Evolutionary conservation across 1,140 invertebrate species (phyloP).

Genomic region (Stegodyphus mimosarum): DNA sequence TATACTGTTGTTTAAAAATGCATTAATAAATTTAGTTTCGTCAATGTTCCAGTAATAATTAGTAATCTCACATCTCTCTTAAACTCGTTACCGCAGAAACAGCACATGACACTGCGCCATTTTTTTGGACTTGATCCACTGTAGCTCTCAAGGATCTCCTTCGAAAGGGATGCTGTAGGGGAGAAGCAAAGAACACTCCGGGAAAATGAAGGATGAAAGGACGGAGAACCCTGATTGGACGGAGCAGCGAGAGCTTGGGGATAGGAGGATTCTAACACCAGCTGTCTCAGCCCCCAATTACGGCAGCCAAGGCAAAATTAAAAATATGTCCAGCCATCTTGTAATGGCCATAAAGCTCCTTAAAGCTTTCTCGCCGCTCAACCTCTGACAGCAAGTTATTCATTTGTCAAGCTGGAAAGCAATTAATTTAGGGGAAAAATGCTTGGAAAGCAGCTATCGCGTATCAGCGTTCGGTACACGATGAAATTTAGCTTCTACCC

Average conservation of each 20-base stretch:
- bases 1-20: too few species aligned
- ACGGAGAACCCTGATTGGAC: conserved; percentile 22
- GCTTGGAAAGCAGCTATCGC: conserved; percentile 22
- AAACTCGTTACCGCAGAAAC: too few species aligned
- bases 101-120: too few species aligned
- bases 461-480: conserved; percentile 13
- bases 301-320: conserved; percentile 29
- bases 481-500: conserved; percentile 16
- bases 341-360: conserved; percentile 56
- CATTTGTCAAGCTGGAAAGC: conserved; percentile 50
- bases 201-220: conserved; percentile 59
- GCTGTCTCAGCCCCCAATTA: conserved; percentile 47
- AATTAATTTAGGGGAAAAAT: conserved; percentile 33
- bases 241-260: neutral
- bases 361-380: conserved; percentile 52
- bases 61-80: too few species aligned
- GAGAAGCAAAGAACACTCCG: conserved; percentile 27
- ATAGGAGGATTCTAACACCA: conserved; percentile 40
- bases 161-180: neutral
- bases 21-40: too few species aligned
- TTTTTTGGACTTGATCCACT: too few species aligned
- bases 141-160: too few species aligned
- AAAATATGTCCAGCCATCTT: conserved; percentile 44
- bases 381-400: conserved; percentile 35
- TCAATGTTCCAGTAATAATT: too few species aligned